These are phyloP conservation scores for Epirrhoe alternata DNA, from an alignment of 2,888 invertebrate species.

Conservation along the genomic window DNA sequence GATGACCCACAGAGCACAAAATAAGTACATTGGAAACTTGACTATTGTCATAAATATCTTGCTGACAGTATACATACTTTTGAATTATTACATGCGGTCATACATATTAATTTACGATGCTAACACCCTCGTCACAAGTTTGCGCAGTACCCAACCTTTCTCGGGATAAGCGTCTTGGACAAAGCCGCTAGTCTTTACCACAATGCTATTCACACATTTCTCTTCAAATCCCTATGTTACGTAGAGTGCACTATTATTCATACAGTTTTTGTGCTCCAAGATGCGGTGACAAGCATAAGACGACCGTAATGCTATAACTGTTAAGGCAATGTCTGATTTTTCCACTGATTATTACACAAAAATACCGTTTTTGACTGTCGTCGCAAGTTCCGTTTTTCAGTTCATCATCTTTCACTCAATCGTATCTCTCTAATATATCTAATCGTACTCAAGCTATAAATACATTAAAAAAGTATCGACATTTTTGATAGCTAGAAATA, in stretches of 20 bases:
- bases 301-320: too few species aligned
- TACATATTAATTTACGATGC: constrained; percentile 60
- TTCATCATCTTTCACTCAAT: too few species aligned
- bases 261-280: constrained; percentile 39
- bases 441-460: too few species aligned
- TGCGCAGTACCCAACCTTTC: constrained; percentile 45
- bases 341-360: too few species aligned
- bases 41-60: constrained; percentile 19
- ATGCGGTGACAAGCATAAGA: constrained; percentile 49
- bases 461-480: too few species aligned
- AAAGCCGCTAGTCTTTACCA: constrained; percentile 52
- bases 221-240: constrained; percentile 68
- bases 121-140: constrained; percentile 64
- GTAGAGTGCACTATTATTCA: constrained; percentile 72
- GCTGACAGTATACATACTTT: constrained; percentile 20
- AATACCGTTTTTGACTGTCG: too few species aligned
- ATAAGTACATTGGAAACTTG: background rate
- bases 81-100: constrained; percentile 48
- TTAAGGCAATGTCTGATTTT: too few species aligned
- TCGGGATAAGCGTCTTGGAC: constrained; percentile 63
- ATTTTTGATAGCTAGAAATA: too few species aligned
- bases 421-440: too few species aligned
- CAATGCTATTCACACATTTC: constrained; percentile 69
- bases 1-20: background rate
- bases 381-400: too few species aligned